Evolutionary conservation across 2,797 vertebrate genomes (phyloP).

Genomic region (Propithecus deckenii): DNA sequence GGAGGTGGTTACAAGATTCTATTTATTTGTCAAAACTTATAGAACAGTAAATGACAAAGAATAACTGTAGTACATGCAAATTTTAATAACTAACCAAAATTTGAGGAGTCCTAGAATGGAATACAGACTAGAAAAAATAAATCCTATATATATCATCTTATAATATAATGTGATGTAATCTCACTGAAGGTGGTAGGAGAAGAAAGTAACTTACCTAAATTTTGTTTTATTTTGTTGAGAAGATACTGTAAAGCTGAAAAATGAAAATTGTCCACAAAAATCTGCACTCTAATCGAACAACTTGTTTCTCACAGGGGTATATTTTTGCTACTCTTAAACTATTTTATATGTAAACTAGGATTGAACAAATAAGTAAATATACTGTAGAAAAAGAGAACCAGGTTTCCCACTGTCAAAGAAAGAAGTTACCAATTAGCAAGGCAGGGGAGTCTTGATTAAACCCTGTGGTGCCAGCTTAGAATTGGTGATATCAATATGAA

Average conservation of each 20-base stretch:
- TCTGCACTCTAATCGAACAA: neutral
- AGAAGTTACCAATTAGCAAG: neutral
- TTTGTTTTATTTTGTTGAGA: neutral
- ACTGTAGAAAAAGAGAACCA: neutral
- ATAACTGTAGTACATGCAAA: neutral
- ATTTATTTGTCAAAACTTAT: neutral
- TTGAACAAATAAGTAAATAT: neutral
- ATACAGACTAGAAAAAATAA: neutral
- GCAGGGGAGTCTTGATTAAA: neutral
- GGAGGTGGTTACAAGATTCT: neutral
- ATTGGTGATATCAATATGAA: neutral
- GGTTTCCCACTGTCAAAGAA: neutral
- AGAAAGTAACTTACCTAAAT: neutral
- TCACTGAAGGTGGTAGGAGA: neutral
- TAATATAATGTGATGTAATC: neutral
- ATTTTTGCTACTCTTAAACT: neutral
- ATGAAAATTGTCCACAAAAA: neutral
- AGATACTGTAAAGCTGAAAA: neutral
- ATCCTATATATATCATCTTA: neutral
- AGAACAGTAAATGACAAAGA: neutral
- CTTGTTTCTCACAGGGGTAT: neutral
- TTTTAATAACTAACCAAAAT: neutral
- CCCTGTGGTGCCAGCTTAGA: neutral
- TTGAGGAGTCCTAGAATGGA: neutral
- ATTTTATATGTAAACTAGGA: neutral